Evolutionary conservation across 1,140 invertebrate genomes (phyloP).

Genomic region (Apocrypta bakeri): DNA sequence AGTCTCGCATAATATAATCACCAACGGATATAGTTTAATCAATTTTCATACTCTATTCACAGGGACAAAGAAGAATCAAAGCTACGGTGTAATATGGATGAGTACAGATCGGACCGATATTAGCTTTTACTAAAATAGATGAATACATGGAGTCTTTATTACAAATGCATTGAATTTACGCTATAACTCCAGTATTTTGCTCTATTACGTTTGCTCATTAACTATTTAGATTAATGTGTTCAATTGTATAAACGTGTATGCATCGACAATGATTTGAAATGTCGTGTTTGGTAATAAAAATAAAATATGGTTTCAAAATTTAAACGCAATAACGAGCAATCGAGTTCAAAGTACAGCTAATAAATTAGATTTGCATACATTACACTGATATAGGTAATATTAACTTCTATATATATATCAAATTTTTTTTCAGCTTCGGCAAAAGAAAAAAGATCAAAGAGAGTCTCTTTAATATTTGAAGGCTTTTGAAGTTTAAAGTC

Average conservation of each 20-base stretch:
- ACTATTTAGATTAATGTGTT: not conserved
- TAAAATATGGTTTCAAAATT: too few species aligned
- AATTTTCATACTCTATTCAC: not conserved
- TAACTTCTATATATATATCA: not conserved
- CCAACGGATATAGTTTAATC: too few species aligned
- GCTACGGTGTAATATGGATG: not conserved
- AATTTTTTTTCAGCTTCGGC: not conserved
- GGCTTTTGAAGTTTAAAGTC: not conserved
- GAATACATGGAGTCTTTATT: not conserved
- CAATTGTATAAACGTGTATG: not conserved
- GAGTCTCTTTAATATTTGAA: not conserved
- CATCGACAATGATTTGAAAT: not conserved
- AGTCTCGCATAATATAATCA: too few species aligned
- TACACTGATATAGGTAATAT: too few species aligned
- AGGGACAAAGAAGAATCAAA: not conserved
- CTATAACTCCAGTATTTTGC: not conserved
- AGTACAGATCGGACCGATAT: not conserved
- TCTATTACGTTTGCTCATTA: not conserved
- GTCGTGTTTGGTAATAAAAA: too few species aligned
- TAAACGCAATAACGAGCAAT: too few species aligned
- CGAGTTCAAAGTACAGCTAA: too few species aligned
- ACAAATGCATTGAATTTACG: not conserved
- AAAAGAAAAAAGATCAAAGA: not conserved
- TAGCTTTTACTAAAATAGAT: not conserved
- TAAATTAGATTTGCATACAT: too few species aligned